A percentile compares a stretch with the other conserved stretches of the same genome.
These are phyloP conservation scores for Cygnus atratus DNA, from an alignment of 2,113 vertebrate species.

Conservation along the genomic window DNA sequence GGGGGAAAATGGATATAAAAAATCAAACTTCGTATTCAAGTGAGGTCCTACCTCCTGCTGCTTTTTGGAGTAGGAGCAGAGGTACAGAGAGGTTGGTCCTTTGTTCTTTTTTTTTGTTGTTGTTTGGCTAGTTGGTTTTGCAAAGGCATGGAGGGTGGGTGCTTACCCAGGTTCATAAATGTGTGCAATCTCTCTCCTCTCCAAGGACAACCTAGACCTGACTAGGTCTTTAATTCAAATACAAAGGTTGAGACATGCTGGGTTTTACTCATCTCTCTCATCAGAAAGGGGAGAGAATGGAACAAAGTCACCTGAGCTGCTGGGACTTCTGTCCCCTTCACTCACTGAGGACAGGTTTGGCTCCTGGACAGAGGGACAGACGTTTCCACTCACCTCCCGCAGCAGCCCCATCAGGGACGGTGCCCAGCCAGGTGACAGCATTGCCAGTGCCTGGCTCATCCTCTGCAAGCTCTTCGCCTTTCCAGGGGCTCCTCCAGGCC, in stretches of 20 bases:
- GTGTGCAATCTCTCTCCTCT: background rate
- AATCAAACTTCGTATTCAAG: background rate
- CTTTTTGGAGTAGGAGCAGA: background rate
- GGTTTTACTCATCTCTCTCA: background rate
- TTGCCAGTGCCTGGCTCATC: background rate
- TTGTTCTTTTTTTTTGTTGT: background rate
- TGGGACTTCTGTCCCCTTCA: background rate
- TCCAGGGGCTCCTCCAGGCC: background rate
- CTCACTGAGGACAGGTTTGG: rapidly evolving
- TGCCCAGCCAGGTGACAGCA: background rate
- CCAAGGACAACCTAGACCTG: background rate
- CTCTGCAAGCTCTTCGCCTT: background rate
- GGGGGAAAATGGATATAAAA: background rate
- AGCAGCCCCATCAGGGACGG: background rate
- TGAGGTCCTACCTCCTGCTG: background rate
- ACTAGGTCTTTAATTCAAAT: background rate
- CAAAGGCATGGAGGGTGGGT: background rate
- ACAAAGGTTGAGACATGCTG: background rate
- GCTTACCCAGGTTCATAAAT: background rate
- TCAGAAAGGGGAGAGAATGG: background rate
- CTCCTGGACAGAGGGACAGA: background rate
- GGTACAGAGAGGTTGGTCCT: background rate
- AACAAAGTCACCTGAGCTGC: background rate
- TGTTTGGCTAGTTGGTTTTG: too few relatives aligned
- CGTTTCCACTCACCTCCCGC: background rate